Base-by-base conservation (phyloP, 2,113 vertebrate species). In the Coreoperca whiteheadi region DNA sequence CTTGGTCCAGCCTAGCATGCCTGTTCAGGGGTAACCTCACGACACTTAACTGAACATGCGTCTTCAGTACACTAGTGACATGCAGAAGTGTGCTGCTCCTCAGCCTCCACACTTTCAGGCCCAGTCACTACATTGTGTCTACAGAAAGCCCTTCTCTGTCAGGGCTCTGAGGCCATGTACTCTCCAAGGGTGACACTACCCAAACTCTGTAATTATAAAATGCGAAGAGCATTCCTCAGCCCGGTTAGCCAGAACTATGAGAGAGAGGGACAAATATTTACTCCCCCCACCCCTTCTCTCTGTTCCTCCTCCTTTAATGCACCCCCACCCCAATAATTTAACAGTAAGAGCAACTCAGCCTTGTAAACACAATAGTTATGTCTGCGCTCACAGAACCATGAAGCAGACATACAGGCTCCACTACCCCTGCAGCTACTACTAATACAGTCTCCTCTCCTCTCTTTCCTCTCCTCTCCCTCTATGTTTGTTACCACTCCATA, bases 311-410 rank as follows among this genome's bases (percentile, higher is more conserved):
- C 73, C 81, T 88, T 85, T 86, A 85, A 88, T 83, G 6, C 54
- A 48, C 85, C 88, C 89, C 84, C 85, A 87, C 89, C 87, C 92
- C 91, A 92, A 92, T 94, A 92, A 94, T 94, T 94, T 94, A 96
- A 92, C 92, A 93, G 91, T 93, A 92, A 91, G 91, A 94, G 90
- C 94, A 94, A 93, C 83, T 90, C 87, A 94, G 93, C 88, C 92
- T 96, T 95, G 94, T 96, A 95, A 95, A 96, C 94, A 95, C 93
- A 93, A 93, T 91, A 91, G 93, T 95, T 94, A 93, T 94, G 94
- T 95, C 94, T 94, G 87, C 82, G 75, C 83, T 94, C 90, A 90
- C 81, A 88, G 90, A 90, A 84, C 89, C 93, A 95, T 91, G 91
- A 91, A 90, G 92, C 91, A 96, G 94, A 96, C 95, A 95, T 83